Conservation (phyloP, 2,888 invertebrate species). For the Drosophila hamatofila region DNA sequence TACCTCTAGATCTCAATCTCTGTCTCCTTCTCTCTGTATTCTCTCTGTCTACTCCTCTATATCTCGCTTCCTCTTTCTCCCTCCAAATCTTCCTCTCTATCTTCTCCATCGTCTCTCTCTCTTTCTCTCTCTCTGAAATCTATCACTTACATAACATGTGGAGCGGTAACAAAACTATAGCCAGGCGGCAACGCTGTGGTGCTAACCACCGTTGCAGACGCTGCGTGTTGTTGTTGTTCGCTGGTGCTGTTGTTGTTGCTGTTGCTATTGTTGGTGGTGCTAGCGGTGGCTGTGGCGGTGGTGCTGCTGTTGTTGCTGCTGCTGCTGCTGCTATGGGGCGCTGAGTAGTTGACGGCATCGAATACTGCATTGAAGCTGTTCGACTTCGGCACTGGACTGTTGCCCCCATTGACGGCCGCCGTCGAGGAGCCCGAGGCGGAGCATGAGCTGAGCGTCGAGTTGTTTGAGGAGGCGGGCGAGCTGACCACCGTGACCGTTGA, state of each 20-base stretch:
- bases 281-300: conserved; percentile 24
- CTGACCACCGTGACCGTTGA: conserved; percentile 82
- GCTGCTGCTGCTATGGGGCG: conserved; percentile 31
- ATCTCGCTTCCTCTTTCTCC: neutral
- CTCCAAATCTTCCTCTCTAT: neutral
- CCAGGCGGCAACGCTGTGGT: conserved; percentile 56
- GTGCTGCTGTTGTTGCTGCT: neutral
- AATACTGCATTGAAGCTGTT: conserved; percentile 56
- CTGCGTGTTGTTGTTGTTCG: conserved; percentile 30
- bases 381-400: conserved; percentile 75
- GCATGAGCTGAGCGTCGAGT: conserved; percentile 69
- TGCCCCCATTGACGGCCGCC: conserved; percentile 82
- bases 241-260: conserved; percentile 35
- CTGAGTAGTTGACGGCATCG: conserved; percentile 64
- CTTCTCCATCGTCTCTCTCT: neutral
- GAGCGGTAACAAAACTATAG: conserved; percentile 59
- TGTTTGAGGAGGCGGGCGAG: conserved; percentile 83
- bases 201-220: conserved; percentile 44
- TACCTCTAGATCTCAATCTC: neutral
- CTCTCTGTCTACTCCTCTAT: neutral
- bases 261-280: conserved; percentile 29
- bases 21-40: neutral
- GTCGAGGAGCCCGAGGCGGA: conserved; percentile 75
- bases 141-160: conserved; percentile 69
- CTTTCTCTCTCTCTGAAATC: neutral